Conservation (phyloP, 2,113 vertebrate species). For the Ceyx melanurus region DNA sequence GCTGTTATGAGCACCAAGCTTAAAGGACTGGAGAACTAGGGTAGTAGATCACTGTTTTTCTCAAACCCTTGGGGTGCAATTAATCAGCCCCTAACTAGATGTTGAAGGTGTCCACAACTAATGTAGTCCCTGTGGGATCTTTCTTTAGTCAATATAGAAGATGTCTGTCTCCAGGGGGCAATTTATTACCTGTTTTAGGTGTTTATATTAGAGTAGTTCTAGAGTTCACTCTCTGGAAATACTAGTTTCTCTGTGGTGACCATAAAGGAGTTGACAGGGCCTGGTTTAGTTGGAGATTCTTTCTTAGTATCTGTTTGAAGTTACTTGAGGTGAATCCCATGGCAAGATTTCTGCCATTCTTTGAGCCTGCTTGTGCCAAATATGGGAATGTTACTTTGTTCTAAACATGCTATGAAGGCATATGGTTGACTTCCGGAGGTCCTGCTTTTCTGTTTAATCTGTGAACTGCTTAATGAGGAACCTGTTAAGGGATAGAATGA, state of each 20-base stretch:
- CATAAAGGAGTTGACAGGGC: background rate
- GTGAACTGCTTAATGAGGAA: background rate
- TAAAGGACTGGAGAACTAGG: background rate
- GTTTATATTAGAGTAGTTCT: background rate
- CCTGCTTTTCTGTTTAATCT: background rate
- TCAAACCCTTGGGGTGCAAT: background rate
- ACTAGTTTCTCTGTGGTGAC: background rate
- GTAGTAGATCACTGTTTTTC: background rate
- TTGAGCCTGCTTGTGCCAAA: background rate
- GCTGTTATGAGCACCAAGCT: background rate
- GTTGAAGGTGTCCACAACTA: background rate
- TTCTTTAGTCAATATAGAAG: background rate
- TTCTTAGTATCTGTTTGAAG: background rate
- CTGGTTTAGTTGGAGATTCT: background rate
- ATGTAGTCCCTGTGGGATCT: background rate
- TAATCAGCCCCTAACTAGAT: background rate
- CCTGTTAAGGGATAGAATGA: background rate
- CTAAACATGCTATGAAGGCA: background rate
- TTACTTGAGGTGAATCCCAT: background rate
- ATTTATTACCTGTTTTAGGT: background rate
- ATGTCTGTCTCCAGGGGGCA: background rate
- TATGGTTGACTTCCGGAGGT: background rate
- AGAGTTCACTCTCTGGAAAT: background rate
- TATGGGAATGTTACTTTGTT: background rate
- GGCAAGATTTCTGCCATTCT: background rate